Conservation (phyloP, 1,140 invertebrate genomes). For the Atopsyche davidsoni region DNA sequence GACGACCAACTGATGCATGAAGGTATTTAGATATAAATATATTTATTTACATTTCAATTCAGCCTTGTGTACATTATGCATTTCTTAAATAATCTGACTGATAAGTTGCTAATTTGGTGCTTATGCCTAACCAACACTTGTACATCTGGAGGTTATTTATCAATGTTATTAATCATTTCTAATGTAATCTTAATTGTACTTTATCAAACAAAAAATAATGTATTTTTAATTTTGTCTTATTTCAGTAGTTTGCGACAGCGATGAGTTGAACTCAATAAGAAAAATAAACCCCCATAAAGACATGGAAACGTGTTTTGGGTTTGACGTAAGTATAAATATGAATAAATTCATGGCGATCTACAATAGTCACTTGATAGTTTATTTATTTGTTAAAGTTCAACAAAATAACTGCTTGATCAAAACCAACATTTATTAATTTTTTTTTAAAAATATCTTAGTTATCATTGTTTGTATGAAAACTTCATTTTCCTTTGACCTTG, state of each 20-base stretch:
- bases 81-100: background rate
- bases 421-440: too few species aligned
- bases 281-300: conserved; percentile 51
- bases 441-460: too few species aligned
- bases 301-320: conserved; percentile 79
- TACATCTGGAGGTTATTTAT: background rate
- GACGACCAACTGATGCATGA: background rate
- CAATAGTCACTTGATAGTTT: too few species aligned
- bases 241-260: conserved; percentile 30
- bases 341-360: too few species aligned
- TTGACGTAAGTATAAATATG: conserved; percentile 74
- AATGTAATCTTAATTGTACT: background rate
- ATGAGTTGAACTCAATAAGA: conserved; percentile 34
- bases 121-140: background rate
- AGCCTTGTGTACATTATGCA: background rate
- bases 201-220: background rate
- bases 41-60: background rate
- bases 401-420: too few species aligned
- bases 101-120: background rate
- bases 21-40: background rate
- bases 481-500: too few species aligned
- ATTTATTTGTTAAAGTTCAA: too few species aligned
- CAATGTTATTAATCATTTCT: background rate
- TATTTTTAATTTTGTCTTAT: conserved; percentile 1
- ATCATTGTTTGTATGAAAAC: too few species aligned